Percentiles rank a stretch among this genome's conserved stretches.
Evolutionary conservation across 37 sponge, comb jelly and placozoan genomes (phyloP).

Genomic region (Halisarca cf. caerulea): DNA sequence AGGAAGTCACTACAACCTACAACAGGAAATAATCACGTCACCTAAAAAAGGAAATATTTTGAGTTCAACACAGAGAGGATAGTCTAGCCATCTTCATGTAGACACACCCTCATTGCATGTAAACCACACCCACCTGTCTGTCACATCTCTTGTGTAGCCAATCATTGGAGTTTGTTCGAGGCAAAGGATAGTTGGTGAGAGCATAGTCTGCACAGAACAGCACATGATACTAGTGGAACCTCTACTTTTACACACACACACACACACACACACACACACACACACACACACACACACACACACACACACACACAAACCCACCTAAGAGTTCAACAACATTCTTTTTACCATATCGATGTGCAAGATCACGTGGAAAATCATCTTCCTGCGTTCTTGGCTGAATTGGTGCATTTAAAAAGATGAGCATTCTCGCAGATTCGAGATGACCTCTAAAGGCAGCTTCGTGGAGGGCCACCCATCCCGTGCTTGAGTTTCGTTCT

Average conservation of each 20-base stretch:
- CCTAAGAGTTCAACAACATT: slow-evolving; percentile 73
- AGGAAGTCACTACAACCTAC: neutral
- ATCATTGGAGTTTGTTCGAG: slow-evolving; percentile 53
- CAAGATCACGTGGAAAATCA: slow-evolving; percentile 84
- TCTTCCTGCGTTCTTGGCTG: slow-evolving; percentile 86
- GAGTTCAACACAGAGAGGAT: too few relatives aligned
- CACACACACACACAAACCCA: slow-evolving; percentile 28
- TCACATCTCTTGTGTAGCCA: slow-evolving; percentile 75
- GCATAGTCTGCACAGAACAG: slow-evolving; percentile 50
- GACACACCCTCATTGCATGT: neutral
- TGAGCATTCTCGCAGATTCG: slow-evolving; percentile 44
- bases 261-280: neutral
- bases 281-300: neutral
- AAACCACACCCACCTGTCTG: slow-evolving; percentile 51
- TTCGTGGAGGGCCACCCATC: slow-evolving; percentile 97
- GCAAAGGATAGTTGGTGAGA: slow-evolving; percentile 53
- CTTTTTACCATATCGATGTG: slow-evolving; percentile 63
- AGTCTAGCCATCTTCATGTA: neutral
- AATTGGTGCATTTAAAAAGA: slow-evolving; percentile 80
- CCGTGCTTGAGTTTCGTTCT: slow-evolving; percentile 85
- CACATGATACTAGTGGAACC: neutral
- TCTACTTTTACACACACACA: too few relatives aligned
- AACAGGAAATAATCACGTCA: too few relatives aligned
- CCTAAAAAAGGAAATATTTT: too few relatives aligned
- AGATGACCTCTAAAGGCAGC: slow-evolving; percentile 86